These are phyloP conservation scores for Mallotus villosus DNA, from an alignment of 2,797 vertebrate genomes.

Conservation along the genomic window DNA sequence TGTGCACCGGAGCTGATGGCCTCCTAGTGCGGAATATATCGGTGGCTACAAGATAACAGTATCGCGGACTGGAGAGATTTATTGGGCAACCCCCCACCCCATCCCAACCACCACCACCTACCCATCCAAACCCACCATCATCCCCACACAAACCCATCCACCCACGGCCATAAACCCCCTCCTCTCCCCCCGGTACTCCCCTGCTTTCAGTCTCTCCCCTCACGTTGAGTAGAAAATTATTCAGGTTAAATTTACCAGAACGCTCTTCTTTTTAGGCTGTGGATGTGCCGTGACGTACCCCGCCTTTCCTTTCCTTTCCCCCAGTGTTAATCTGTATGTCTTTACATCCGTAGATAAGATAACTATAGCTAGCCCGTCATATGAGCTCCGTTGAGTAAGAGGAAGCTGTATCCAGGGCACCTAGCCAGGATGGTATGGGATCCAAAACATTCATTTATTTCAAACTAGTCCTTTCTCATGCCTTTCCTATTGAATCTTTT, in stretches of 20 bases:
- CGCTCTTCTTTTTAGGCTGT: conserved; percentile 86
- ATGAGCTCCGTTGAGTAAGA: conserved; percentile 63
- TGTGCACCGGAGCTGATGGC: conserved; percentile 85
- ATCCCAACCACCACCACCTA: not conserved
- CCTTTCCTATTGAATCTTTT: conserved; percentile 47
- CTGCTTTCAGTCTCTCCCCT: conserved; percentile 71
- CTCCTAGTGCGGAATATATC: conserved; percentile 87
- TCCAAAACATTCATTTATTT: conserved; percentile 29
- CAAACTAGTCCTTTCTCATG: conserved; percentile 37
- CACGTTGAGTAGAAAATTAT: conserved; percentile 85
- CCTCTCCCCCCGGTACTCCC: conserved; percentile 14
- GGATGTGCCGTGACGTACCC: conserved; percentile 86
- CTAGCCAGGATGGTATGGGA: conserved; percentile 9
- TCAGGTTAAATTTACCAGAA: conserved; percentile 91
- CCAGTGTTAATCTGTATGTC: conserved; percentile 89
- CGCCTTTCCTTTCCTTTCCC: conserved; percentile 83
- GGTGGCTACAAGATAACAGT: conserved; percentile 93
- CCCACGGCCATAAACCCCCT: not conserved
- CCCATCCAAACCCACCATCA: not conserved
- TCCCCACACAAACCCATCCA: not conserved
- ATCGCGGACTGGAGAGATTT: conserved; percentile 86
- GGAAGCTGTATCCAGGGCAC: conserved; percentile 49
- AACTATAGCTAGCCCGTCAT: conserved; percentile 78
- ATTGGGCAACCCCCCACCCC: conserved; percentile 84
- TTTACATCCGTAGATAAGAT: conserved; percentile 89